phyloP scores from a whole-genome alignment of 2,113 vertebrate species.

The Cryptomyrus ogoouensis region DNA sequence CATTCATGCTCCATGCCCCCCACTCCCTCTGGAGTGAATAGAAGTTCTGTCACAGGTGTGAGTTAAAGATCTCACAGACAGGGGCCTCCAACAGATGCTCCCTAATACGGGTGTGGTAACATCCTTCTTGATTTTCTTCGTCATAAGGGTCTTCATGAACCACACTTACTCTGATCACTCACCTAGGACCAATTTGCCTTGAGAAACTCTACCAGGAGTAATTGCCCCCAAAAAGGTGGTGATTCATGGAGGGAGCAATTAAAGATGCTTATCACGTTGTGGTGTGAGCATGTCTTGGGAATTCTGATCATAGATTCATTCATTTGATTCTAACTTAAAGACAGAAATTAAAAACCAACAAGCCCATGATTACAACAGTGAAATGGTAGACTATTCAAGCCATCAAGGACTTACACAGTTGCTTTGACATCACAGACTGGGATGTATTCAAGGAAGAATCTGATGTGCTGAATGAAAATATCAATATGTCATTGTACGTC shows the following conservation, averaged over 20 bases:
- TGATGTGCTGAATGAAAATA: not conserved
- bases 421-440: not conserved
- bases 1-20: too few species aligned
- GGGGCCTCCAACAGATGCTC: too few species aligned
- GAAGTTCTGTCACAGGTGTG: too few species aligned
- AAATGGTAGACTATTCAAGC: not conserved
- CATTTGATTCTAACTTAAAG: not conserved
- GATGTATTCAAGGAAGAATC: not conserved
- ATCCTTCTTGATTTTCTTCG: too few species aligned
- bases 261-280: not conserved
- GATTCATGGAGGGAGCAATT: not conserved
- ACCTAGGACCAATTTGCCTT: too few species aligned
- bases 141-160: too few species aligned
- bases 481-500: not conserved
- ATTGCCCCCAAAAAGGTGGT: too few species aligned
- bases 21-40: too few species aligned
- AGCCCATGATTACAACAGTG: not conserved
- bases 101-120: too few species aligned
- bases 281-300: not conserved
- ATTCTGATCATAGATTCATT: not conserved
- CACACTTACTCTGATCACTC: too few species aligned
- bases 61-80: too few species aligned
- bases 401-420: not conserved
- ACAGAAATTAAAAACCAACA: not conserved
- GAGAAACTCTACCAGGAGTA: too few species aligned